phyloP scores from a whole-genome alignment of 2,888 invertebrate species.

The Agriopis marginaria region DNA sequence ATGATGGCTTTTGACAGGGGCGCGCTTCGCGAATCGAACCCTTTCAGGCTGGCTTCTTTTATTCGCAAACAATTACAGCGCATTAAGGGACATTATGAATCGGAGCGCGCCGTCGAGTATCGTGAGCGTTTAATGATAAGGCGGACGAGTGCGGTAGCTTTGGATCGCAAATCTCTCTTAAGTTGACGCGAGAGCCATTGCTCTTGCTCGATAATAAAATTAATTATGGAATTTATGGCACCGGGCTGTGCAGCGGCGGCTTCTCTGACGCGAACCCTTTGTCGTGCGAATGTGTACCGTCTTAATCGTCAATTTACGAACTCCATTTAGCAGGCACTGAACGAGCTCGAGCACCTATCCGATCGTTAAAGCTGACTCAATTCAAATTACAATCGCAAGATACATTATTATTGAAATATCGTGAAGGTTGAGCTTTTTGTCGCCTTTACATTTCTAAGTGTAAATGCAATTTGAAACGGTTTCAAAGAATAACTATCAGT shows the following conservation, averaged over 20 bases:
- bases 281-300: constrained; percentile 71
- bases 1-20: constrained; percentile 75
- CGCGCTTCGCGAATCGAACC: constrained; percentile 61
- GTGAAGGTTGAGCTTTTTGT: constrained; percentile 44
- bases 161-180: constrained; percentile 77
- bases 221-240: constrained; percentile 80
- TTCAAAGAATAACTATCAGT: constrained; percentile 23
- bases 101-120: constrained; percentile 63
- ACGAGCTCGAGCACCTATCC: constrained; percentile 57
- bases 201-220: constrained; percentile 77
- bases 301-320: constrained; percentile 77
- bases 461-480: constrained; percentile 33
- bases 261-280: constrained; percentile 64
- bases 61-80: constrained; percentile 75
- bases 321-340: constrained; percentile 62
- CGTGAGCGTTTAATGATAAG: constrained; percentile 79
- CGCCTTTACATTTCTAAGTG: constrained; percentile 41
- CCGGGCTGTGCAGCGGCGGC: constrained; percentile 51
- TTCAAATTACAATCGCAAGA: constrained; percentile 63
- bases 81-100: constrained; percentile 69
- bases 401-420: constrained; percentile 60
- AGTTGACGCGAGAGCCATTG: constrained; percentile 78
- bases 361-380: constrained; percentile 62
- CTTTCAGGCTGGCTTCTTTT: constrained; percentile 69
- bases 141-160: constrained; percentile 70